These are phyloP conservation scores for Drosophila yooni DNA, from an alignment of 2,888 invertebrate genomes.

Conservation along the genomic window DNA sequence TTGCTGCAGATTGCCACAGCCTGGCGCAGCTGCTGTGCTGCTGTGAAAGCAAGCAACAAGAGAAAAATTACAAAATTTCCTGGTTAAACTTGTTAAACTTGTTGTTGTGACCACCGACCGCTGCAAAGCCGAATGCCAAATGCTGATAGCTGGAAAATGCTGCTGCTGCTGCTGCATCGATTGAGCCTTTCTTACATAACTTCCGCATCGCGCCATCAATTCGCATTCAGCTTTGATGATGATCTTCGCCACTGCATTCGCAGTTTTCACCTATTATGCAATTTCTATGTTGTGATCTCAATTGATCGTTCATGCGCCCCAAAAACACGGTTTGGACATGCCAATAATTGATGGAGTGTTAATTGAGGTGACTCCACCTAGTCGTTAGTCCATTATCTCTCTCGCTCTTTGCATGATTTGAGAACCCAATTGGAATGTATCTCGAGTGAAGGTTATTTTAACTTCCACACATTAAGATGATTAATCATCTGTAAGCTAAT, in stretches of 20 bases:
- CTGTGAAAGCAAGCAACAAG: constrained; percentile 56
- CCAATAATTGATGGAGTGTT: neutral
- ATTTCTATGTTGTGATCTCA: constrained; percentile 45
- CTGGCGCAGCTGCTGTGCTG: constrained; percentile 26
- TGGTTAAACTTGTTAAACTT: constrained; percentile 76
- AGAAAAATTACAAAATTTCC: constrained; percentile 79
- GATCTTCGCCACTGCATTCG: constrained; percentile 48
- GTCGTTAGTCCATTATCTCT: constrained; percentile 14
- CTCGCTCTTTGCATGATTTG: constrained; percentile 6
- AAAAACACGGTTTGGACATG: neutral
- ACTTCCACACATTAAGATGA: neutral
- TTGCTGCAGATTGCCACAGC: constrained; percentile 40
- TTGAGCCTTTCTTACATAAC: constrained; percentile 65
- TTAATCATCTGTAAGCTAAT: neutral
- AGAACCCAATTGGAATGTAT: neutral
- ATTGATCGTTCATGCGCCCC: constrained; percentile 22
- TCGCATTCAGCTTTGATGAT: constrained; percentile 51
- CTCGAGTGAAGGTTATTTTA: neutral
- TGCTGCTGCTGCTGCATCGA: constrained; percentile 21
- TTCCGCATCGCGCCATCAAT: constrained; percentile 74
- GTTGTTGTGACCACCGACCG: constrained; percentile 57
- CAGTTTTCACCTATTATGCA: constrained; percentile 65
- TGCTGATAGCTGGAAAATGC: constrained; percentile 33
- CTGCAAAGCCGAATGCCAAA: constrained; percentile 6
- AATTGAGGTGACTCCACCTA: constrained; percentile 1